Evolutionary conservation across 2,113 vertebrate genomes (phyloP).

Genomic region (Orthonyx spaldingii): DNA sequence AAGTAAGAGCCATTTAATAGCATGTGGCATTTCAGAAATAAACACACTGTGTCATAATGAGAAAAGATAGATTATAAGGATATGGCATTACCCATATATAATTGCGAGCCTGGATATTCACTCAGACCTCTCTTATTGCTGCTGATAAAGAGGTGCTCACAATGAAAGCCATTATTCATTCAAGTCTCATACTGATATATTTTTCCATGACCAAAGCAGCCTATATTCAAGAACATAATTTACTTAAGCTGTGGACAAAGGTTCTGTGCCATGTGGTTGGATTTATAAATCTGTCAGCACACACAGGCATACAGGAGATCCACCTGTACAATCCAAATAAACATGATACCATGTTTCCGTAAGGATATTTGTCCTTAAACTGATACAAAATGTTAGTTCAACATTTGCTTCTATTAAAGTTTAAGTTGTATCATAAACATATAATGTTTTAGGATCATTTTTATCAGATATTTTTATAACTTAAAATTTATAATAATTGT

Average conservation of each 20-base stretch:
- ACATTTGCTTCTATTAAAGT: not conserved
- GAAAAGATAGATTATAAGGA: not conserved
- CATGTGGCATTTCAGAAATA: not conserved
- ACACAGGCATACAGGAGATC: not conserved
- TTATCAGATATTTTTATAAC: not conserved
- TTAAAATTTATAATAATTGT: not conserved
- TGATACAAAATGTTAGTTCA: not conserved
- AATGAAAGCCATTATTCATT: not conserved
- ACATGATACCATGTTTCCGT: accelerated
- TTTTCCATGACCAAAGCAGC: constrained; percentile 39
- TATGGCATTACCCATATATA: not conserved
- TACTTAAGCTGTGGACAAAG: not conserved
- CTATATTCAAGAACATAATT: not conserved
- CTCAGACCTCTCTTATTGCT: not conserved
- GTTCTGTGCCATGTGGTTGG: not conserved
- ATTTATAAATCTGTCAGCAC: not conserved
- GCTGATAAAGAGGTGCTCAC: not conserved
- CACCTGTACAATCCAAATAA: constrained; percentile 2
- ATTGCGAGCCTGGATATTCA: not conserved
- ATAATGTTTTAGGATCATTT: not conserved
- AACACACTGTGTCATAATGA: not conserved
- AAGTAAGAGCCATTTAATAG: not conserved
- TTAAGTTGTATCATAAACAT: not conserved
- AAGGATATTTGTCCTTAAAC: not conserved
- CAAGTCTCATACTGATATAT: not conserved